These are phyloP conservation scores for Sebastes dallii DNA, from an alignment of 2,797 vertebrate species.

Conservation along the genomic window DNA sequence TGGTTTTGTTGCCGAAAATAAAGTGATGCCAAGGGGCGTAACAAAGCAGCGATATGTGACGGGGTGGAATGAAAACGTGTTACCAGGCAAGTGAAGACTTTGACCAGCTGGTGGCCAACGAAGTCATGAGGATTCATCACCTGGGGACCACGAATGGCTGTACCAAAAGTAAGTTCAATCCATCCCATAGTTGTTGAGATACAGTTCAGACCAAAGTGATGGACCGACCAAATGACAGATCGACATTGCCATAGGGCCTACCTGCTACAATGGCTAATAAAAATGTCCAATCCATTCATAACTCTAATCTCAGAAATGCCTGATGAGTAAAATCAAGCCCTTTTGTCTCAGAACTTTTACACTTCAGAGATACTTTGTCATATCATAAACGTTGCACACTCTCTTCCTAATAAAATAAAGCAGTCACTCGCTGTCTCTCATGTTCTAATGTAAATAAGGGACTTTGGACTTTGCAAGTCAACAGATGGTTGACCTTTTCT, in stretches of 20 bases:
- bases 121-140: background rate
- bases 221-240: too few species aligned
- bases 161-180: background rate
- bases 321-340: background rate
- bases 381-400: background rate
- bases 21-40: too few species aligned
- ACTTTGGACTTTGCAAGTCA: conserved; percentile 22
- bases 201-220: background rate
- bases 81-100: background rate
- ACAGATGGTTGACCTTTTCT: conserved; percentile 49
- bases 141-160: background rate
- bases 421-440: background rate
- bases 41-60: too few species aligned
- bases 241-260: background rate
- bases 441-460: background rate
- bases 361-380: background rate
- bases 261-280: background rate
- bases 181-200: background rate
- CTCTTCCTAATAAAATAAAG: background rate
- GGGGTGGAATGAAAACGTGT: too few species aligned
- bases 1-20: too few species aligned
- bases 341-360: background rate
- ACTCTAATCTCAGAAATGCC: background rate
- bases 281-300: background rate
- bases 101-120: background rate